These are phyloP conservation scores for Pseudoatta argentina DNA, from an alignment of 1,140 invertebrate genomes.

Conservation along the genomic window DNA sequence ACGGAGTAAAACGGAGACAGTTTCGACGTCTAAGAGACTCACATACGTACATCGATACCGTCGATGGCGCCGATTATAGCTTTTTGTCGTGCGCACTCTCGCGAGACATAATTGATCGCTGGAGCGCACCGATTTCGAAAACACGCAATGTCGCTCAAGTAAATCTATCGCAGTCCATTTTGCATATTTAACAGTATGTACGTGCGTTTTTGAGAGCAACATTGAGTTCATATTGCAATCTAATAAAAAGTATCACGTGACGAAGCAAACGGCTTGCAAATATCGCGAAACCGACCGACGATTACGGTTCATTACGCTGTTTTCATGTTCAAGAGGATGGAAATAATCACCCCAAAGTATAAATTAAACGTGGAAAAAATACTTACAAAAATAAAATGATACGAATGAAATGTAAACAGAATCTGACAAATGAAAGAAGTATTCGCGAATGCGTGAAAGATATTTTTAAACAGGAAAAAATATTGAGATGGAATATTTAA, in stretches of 20 bases:
- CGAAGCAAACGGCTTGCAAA: slow-evolving; percentile 8
- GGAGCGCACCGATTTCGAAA: slow-evolving; percentile 21
- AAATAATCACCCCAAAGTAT: slow-evolving; percentile 20
- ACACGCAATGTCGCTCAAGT: slow-evolving; percentile 21
- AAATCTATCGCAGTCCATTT: slow-evolving; percentile 24
- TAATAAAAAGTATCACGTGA: slow-evolving; percentile 34
- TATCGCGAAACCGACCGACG: slow-evolving; percentile 13
- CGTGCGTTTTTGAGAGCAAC: slow-evolving; percentile 10
- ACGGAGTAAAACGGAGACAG: not conserved
- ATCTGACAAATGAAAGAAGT: not conserved
- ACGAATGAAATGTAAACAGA: not conserved
- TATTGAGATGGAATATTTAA: not conserved
- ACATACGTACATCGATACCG: not conserved
- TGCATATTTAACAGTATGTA: slow-evolving; percentile 29
- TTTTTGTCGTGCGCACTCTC: not conserved
- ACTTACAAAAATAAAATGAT: not conserved
- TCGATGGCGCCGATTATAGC: slow-evolving; percentile 5
- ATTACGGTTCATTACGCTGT: slow-evolving; percentile 55
- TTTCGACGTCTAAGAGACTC: not conserved
- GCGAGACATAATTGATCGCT: slow-evolving; percentile 32
- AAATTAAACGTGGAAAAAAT: not conserved
- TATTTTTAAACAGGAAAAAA: not conserved
- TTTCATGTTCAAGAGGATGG: slow-evolving; percentile 23
- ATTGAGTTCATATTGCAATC: not conserved
- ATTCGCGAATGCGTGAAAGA: not conserved